Conservation (phyloP, 2,797 vertebrate species). For the Carcharodon carcharias region DNA sequence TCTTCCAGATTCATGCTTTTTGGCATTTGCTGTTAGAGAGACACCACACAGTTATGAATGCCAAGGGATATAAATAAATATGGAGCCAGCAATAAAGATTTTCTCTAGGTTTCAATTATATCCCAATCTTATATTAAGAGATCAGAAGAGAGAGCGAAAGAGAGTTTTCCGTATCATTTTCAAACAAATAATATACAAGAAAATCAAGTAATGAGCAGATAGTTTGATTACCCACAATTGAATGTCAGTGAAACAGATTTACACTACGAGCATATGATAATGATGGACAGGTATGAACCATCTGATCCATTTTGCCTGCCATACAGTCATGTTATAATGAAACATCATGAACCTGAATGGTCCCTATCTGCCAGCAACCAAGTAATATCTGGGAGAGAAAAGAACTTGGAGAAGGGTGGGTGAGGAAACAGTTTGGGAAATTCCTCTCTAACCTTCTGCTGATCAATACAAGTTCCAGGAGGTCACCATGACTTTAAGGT, state of each 20-base stretch:
- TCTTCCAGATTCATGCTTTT: background rate
- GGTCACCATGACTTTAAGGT: background rate
- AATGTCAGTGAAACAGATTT: background rate
- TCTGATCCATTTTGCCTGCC: background rate
- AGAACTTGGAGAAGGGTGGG: background rate
- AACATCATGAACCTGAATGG: background rate
- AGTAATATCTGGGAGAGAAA: background rate
- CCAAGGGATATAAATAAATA: background rate
- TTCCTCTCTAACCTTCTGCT: background rate
- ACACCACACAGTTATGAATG: background rate
- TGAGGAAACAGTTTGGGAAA: background rate
- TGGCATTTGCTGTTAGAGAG: slow-evolving; percentile 5
- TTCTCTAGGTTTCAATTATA: background rate
- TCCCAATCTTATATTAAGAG: background rate
- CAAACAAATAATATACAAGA: background rate
- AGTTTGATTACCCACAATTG: background rate
- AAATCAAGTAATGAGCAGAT: background rate
- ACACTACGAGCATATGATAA: background rate
- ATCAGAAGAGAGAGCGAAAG: accelerated
- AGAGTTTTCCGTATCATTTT: background rate
- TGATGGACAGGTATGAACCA: background rate
- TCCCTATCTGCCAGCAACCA: background rate
- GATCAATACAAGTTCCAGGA: background rate
- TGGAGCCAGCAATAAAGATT: background rate
- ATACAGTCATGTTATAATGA: background rate